phyloP scores from a whole-genome alignment of 1,140 invertebrate species.

The Aphelenchoides besseyi region DNA sequence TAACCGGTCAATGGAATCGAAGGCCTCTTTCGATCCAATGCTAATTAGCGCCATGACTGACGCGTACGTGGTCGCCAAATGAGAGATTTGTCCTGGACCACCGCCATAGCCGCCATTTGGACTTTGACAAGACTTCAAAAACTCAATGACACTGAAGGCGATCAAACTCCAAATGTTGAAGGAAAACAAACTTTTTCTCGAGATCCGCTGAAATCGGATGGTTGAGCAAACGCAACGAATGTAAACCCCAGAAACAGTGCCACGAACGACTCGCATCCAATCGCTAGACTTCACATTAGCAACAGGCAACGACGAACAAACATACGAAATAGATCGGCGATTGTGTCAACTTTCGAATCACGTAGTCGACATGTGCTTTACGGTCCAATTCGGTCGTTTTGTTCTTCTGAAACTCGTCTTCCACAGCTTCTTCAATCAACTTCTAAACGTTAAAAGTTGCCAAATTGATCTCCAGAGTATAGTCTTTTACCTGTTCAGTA shows the following conservation, averaged over 20 bases:
- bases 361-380: conserved; percentile 20
- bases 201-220: conserved; percentile 21
- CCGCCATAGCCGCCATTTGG: conserved; percentile 44
- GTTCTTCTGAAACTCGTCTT: background rate
- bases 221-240: conserved; percentile 32
- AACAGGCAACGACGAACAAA: background rate
- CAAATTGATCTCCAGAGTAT: too few species aligned
- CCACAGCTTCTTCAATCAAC: background rate
- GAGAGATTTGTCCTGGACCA: conserved; percentile 82
- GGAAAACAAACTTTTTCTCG: conserved; percentile 20
- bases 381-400: background rate
- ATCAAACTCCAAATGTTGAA: conserved; percentile 8
- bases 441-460: conserved; percentile 21
- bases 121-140: conserved; percentile 42
- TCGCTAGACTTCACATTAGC: conserved; percentile 6
- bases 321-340: background rate
- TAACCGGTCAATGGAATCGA: conserved; percentile 78
- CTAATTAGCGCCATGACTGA: conserved; percentile 86
- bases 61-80: conserved; percentile 93
- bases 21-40: conserved; percentile 81
- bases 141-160: conserved; percentile 42
- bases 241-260: conserved; percentile 47
- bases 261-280: conserved; percentile 41
- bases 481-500: conserved; percentile 13
- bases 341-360: conserved; percentile 7